Base-by-base conservation (phyloP, 37 sponge, comb jelly and placozoan species). In the Ianthella basta region DNA sequence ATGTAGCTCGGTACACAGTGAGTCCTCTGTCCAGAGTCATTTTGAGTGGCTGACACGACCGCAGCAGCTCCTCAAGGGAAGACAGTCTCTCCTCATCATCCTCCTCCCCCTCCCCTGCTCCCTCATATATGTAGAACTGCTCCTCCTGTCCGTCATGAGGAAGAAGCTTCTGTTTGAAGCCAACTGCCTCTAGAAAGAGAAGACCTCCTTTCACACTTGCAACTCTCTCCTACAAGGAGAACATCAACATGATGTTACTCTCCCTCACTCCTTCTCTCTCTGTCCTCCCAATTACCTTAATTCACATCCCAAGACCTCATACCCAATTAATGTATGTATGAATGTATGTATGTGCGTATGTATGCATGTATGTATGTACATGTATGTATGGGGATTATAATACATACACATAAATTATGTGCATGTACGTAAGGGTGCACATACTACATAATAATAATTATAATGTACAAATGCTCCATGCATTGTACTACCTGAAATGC, bases 101-200 rank as follows among this genome's bases (percentile, higher is more conserved):
- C 30, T 85, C 91, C 50, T 84, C 80, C 0, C 78, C 59, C 23
- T 41, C n/a, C 2, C 90, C 80, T 16, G 90, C 86, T 15, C 78
- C 59, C 23, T 41, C n/a, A 8, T 90, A 80, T 16, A 94, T 83
- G 18, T 84, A 84, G 59, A 90, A 94, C 74, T 83, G 84, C 33
- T 88, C 84, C 36, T 90, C 91, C 0, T 30, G 12, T 83, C 90
- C 90, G 59, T 86, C 55, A 82, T 87, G 86, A 0, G 88, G 86
- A 0, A 90, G 67, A 32, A 87, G 56, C 20, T 79, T 41, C 80
- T 88, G 86, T 25, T 82, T 50, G 60, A 94, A 94, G 8, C 94
- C 94, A 53, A 86, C 60, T 25, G 91, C 91, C 40, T 94, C 88
- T 16, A 94, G 73, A 44, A 94, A 94, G 8, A 90, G 80, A 0